Conservation (phyloP, 2,113 vertebrate genomes). For the Aptenodytes forsteri region DNA sequence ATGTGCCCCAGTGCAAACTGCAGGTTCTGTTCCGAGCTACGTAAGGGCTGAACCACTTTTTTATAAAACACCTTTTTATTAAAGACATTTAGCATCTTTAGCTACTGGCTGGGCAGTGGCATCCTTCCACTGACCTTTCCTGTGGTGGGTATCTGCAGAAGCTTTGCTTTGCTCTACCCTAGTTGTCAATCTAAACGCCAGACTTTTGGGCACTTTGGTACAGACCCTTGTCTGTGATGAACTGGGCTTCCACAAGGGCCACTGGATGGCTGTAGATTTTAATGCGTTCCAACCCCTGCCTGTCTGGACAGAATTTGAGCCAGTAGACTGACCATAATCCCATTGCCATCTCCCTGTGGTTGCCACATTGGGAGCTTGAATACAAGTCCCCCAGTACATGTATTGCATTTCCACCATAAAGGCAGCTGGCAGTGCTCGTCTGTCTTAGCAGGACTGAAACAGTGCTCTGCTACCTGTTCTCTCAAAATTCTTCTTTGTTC, state of each 20-base stretch:
- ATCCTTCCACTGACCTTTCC: neutral
- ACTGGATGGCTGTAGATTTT: neutral
- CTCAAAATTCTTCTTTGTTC: neutral
- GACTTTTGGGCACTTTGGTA: neutral
- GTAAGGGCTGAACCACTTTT: neutral
- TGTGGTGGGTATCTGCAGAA: neutral
- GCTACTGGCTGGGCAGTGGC: neutral
- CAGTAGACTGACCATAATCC: neutral
- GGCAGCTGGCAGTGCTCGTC: neutral
- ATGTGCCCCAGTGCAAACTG: neutral
- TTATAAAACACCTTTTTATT: neutral
- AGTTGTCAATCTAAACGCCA: neutral
- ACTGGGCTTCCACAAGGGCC: neutral
- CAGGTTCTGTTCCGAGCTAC: neutral
- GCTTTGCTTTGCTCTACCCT: neutral
- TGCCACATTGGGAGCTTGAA: neutral
- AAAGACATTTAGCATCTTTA: neutral
- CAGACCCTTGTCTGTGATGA: neutral
- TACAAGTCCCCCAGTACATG: neutral
- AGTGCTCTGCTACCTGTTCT: neutral
- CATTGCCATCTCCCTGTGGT: neutral
- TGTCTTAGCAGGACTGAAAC: neutral
- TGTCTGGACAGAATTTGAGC: neutral
- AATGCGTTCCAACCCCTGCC: neutral
- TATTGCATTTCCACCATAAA: fast-evolving